Evolutionary conservation across 2,888 invertebrate genomes (phyloP).

Genomic region (Dryadula phaetusa): DNA sequence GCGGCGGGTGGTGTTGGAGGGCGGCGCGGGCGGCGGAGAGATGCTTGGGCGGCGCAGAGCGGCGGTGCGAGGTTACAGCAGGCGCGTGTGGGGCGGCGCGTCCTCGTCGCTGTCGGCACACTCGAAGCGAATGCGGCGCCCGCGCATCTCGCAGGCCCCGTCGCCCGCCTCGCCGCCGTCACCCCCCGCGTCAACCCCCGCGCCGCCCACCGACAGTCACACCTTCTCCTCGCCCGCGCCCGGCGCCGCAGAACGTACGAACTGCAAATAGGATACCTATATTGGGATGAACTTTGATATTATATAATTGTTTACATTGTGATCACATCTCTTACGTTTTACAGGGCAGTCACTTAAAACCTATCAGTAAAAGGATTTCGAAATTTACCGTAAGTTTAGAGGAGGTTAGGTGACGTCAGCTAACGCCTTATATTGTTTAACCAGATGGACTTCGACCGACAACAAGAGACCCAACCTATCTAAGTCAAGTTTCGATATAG

Average conservation of each 20-base stretch:
- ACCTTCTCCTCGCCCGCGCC: conserved; percentile 90
- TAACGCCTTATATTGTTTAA: too few species aligned
- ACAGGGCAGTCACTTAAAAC: background rate
- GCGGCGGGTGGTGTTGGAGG: conserved; percentile 58
- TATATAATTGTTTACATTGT: background rate
- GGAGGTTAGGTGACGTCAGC: too few species aligned
- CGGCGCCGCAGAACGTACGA: conserved; percentile 89
- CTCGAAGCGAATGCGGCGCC: conserved; percentile 75
- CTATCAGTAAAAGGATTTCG: too few species aligned
- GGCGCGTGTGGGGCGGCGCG: conserved; percentile 65
- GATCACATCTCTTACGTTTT: background rate
- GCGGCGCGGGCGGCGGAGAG: conserved; percentile 33
- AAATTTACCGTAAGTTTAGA: too few species aligned
- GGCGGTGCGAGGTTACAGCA: conserved; percentile 55
- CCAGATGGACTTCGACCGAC: too few species aligned
- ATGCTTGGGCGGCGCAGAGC: conserved; percentile 53
- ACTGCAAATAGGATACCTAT: conserved; percentile 76
- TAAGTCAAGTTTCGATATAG: too few species aligned
- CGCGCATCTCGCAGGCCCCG: conserved; percentile 47
- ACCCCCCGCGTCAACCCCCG: conserved; percentile 43
- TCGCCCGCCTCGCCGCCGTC: conserved; percentile 34
- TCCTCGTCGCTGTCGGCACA: conserved; percentile 76
- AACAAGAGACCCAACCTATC: too few species aligned
- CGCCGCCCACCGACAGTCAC: conserved; percentile 87
- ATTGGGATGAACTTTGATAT: background rate